These are phyloP conservation scores for Stichopus horrens DNA, from an alignment of 53 echinoderm and acorn worm species.

Conservation along the genomic window DNA sequence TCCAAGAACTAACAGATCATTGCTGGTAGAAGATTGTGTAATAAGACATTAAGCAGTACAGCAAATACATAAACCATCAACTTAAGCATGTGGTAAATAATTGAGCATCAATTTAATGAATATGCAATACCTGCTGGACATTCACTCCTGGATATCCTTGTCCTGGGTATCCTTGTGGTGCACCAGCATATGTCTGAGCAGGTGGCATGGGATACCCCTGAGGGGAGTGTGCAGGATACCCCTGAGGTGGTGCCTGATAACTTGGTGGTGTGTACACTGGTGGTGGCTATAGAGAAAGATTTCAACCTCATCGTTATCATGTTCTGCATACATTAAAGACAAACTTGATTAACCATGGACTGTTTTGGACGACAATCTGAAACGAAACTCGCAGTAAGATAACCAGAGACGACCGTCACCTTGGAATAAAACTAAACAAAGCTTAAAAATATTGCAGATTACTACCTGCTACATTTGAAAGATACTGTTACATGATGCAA, in stretches of 20 bases:
- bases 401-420: neutral
- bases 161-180: neutral
- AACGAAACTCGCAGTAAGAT: too few species aligned
- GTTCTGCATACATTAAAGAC: too few species aligned
- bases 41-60: neutral
- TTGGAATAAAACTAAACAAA: neutral
- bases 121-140: neutral
- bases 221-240: neutral
- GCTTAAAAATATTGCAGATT: neutral
- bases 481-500: neutral
- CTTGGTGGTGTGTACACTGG: neutral
- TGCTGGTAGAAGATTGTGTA: neutral
- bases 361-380: neutral
- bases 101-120: too few species aligned
- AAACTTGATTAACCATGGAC: neutral
- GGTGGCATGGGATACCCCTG: slow-evolving; percentile 13
- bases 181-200: slow-evolving; percentile 3
- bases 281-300: neutral
- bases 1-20: neutral
- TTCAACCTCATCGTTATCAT: neutral
- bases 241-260: neutral
- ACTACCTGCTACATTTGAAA: neutral
- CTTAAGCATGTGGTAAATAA: too few species aligned
- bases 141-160: neutral
- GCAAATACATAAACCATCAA: neutral